Evolutionary conservation across 2,888 invertebrate species (phyloP).

Genomic region (Tetragnatha montana): DNA sequence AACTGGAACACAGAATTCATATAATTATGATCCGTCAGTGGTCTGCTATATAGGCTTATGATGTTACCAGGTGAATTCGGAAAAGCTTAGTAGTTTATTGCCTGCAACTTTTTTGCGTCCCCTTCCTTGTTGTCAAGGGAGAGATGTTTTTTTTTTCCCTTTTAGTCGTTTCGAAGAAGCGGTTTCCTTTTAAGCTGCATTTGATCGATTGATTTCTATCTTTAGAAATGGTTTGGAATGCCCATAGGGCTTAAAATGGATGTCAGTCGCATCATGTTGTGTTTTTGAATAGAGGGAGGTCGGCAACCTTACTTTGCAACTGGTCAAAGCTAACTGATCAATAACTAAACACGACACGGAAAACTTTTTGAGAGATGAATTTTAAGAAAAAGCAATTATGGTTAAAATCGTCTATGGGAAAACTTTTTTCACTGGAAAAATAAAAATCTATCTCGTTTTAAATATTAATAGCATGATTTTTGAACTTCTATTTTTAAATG

Average conservation of each 20-base stretch:
- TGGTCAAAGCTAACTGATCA: too few species aligned
- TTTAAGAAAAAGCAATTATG: too few species aligned
- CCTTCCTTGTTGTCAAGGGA: neutral
- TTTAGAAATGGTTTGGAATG: neutral
- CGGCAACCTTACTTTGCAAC: too few species aligned
- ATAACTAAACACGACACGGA: too few species aligned
- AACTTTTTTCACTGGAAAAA: too few species aligned
- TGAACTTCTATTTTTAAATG: too few species aligned
- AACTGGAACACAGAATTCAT: neutral
- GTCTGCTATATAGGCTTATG: too few species aligned
- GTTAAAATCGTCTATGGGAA: too few species aligned
- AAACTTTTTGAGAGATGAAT: too few species aligned
- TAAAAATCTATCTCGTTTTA: too few species aligned
- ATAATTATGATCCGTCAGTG: neutral
- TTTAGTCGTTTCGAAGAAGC: neutral
- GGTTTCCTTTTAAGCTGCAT: neutral
- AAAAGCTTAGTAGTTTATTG: neutral
- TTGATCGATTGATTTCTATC: neutral
- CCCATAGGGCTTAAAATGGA: neutral
- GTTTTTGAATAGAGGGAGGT: neutral
- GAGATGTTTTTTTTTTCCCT: neutral
- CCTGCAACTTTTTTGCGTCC: neutral
- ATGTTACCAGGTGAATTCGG: neutral
- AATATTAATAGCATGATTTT: too few species aligned
- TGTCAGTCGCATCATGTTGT: neutral